phyloP scores from a whole-genome alignment of 2,113 vertebrate species.

The Grantiella picta region DNA sequence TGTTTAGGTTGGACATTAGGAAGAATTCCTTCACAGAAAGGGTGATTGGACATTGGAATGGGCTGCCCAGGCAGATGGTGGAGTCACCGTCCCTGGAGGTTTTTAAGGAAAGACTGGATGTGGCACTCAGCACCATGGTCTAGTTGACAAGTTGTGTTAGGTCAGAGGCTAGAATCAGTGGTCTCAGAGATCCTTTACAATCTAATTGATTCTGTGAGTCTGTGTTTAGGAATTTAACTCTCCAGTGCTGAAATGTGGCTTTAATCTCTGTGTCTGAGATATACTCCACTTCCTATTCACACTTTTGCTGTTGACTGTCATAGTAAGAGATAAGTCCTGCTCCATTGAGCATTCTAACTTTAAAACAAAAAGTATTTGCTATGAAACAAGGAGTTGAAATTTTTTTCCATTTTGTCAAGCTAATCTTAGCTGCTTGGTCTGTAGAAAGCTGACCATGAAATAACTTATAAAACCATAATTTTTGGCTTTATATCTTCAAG shows the following conservation, averaged over 20 bases:
- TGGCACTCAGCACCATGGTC: not conserved
- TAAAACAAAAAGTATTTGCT: not conserved
- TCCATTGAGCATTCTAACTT: not conserved
- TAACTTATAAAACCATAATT: not conserved
- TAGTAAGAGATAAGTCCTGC: not conserved
- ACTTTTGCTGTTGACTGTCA: not conserved
- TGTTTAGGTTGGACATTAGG: not conserved
- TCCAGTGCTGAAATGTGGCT: not conserved
- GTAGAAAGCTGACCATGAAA: not conserved
- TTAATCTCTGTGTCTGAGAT: not conserved
- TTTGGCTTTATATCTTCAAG: not conserved
- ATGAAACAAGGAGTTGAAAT: not conserved
- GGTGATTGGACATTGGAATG: not conserved
- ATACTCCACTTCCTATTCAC: not conserved
- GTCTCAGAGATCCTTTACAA: not conserved
- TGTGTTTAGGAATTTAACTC: not conserved
- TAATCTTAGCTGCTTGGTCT: not conserved
- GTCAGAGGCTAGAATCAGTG: not conserved
- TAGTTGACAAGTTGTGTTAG: too few species aligned
- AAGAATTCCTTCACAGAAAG: not conserved
- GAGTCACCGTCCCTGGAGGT: not conserved
- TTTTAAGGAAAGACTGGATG: not conserved
- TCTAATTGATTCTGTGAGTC: not conserved
- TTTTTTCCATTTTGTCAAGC: not conserved
- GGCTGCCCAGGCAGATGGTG: not conserved